Base-by-base conservation (phyloP, 2,797 vertebrate species). In the Trachops cirrhosus region DNA sequence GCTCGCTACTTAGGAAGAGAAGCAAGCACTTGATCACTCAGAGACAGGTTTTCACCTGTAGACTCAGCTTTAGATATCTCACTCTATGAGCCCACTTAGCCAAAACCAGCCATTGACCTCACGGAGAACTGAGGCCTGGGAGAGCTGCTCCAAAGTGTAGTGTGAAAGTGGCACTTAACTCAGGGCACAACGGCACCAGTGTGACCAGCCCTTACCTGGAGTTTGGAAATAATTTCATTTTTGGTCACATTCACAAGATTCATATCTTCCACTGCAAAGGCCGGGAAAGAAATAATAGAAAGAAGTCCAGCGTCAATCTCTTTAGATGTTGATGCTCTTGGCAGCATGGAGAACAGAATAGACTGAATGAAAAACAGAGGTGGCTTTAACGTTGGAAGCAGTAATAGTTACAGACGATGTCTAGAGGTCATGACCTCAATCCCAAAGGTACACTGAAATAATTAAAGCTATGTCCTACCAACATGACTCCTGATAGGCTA, bases 271-370 rank as follows among this genome's bases (percentile, higher is more conserved):
- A 99, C 99, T 37, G 99, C 99, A 97, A 99, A 99, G 12, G 99
- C 99, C 6, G 99, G 99, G 97, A 99, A 99, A 86, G 99, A 99
- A 98, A 99, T 99, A 94, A 99, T 98, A 3, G 99, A 99, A 67
- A 99, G 99, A 79, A 99, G 99, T 22, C 99, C 99, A 12, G 99
- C 99, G 52, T 99, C 99, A n/a, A 99, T 99, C 98, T 99, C 99
- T 98, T 99, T 99, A 5, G 99, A 99, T 0, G 99, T 99, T 8
- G 99, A 99, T 34, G 99, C 99, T 98, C 99, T 98, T 10, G 99
- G 99, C 97, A 99, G 98, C 99, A 99, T 99, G 95, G 99, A 99
- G 98, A 99, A 99, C 50, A 99, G 98, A 98, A 99, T 99, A 95
- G 99, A 99, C 99, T 99, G 98, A 82, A 97, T 5, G 95, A 94